A percentile compares a stretch with the other conserved stretches of the same genome.
phyloP scores from a whole-genome alignment of 2,113 vertebrate genomes.

The Crotalus helleri region DNA sequence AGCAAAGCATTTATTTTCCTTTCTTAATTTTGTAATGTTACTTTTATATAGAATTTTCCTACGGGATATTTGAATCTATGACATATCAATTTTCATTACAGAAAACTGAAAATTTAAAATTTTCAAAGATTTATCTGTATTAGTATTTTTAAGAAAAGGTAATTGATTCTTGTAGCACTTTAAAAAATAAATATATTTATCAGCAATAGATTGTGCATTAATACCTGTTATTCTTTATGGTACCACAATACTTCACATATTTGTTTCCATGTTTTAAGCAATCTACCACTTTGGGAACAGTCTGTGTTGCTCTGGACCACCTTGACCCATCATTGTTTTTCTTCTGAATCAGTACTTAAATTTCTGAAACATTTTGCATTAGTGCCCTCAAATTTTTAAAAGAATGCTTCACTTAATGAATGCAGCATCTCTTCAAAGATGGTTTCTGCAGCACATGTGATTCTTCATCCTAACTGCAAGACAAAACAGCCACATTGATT shows the following conservation, averaged over 20 bases:
- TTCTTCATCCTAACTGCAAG: not conserved
- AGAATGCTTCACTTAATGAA: not conserved
- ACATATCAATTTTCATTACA: not conserved
- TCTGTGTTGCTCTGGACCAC: not conserved
- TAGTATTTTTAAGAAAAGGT: not conserved
- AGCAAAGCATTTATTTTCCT: not conserved
- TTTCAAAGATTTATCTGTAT: not conserved
- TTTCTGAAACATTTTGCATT: not conserved
- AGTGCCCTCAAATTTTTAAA: not conserved
- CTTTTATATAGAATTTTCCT: not conserved
- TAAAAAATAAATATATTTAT: not conserved
- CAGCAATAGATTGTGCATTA: not conserved
- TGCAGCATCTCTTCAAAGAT: not conserved
- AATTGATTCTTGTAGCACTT: not conserved
- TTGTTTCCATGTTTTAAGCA: not conserved
- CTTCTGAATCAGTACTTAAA: not conserved
- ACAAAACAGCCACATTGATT: not conserved
- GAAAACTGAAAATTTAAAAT: not conserved
- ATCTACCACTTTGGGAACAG: not conserved
- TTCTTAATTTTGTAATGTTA: not conserved
- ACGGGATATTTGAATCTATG: not conserved
- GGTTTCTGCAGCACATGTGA: not conserved
- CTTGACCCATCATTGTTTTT: not conserved
- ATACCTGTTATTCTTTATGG: not conserved
- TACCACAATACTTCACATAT: not conserved